Percentiles rank a stretch among this genome's conserved stretches.
These are phyloP conservation scores for Sterrhoptilus dennistouni DNA, from an alignment of 2,113 vertebrate genomes.

Conservation along the genomic window DNA sequence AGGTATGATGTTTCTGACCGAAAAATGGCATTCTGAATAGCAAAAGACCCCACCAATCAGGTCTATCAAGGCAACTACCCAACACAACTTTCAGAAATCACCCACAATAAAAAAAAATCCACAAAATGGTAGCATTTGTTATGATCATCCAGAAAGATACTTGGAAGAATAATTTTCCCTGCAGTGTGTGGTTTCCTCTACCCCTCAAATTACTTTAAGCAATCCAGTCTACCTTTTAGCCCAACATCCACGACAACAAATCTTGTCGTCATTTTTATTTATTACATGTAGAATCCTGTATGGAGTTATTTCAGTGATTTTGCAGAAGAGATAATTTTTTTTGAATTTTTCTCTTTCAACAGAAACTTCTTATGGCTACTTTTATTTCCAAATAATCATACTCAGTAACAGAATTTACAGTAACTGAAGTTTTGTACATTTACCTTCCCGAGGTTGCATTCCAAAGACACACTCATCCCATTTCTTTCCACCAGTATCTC, in stretches of 20 bases:
- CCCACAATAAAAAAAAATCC: not conserved
- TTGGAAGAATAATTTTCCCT: not conserved
- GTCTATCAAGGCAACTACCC: not conserved
- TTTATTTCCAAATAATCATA: constrained; percentile 11
- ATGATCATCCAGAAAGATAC: not conserved
- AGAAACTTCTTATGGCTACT: not conserved
- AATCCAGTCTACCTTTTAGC: not conserved
- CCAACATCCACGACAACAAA: not conserved
- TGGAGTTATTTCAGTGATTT: not conserved
- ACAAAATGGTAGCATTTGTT: not conserved
- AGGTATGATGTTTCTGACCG: not conserved
- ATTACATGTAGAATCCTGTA: not conserved
- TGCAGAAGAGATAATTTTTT: not conserved
- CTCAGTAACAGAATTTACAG: constrained; percentile 28
- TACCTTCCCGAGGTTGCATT: constrained; percentile 16
- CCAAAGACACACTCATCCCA: not conserved
- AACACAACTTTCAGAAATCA: not conserved
- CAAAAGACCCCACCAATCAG: not conserved
- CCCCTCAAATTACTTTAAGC: not conserved
- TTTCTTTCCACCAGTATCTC: not conserved
- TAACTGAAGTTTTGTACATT: constrained; percentile 16
- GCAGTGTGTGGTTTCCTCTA: not conserved
- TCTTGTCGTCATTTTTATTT: not conserved
- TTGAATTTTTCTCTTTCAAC: not conserved
- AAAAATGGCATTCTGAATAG: not conserved